Percentiles rank a stretch among this genome's conserved stretches.
phyloP scores from a whole-genome alignment of 2,888 invertebrate species.

The Venustoraphidia nigricollis region DNA sequence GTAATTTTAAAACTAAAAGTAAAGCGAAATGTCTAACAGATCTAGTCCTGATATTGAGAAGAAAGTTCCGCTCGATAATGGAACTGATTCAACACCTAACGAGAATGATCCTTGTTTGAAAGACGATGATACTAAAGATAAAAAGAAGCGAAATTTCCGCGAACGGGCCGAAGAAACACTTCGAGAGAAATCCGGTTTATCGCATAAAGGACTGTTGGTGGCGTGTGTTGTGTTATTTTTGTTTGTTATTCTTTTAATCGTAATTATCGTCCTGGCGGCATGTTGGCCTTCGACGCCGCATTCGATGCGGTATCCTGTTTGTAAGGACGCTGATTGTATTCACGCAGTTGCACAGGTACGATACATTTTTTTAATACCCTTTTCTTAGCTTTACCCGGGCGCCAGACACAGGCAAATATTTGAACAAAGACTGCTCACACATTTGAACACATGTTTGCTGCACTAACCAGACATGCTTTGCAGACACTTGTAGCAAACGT shows the following conservation, averaged over 20 bases:
- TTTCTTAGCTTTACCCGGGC: no score
- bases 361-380: no score
- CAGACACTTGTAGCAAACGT: no score
- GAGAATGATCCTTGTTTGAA: conserved; percentile 22
- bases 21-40: conserved; percentile 1
- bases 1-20: not conserved
- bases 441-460: no score
- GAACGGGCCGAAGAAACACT: conserved; percentile 14
- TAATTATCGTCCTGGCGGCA: conserved; percentile 28
- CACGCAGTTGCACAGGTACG: conserved; percentile 33
- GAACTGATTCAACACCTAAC: conserved; percentile 13
- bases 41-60: not conserved
- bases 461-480: no score
- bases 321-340: conserved; percentile 31
- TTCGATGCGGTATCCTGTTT: conserved; percentile 25
- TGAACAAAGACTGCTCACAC: no score
- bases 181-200: conserved; percentile 19
- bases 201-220: conserved; percentile 17
- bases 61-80: conserved; percentile 6
- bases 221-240: conserved; percentile 17
- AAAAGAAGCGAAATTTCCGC: conserved; percentile 1
- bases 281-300: conserved; percentile 31
- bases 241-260: conserved; percentile 26
- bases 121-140: conserved; percentile 7
- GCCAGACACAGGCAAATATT: no score